Percentiles rank a stretch among this genome's conserved stretches.
Evolutionary conservation across 2,888 invertebrate species (phyloP).

Genomic region (Agrochola lychnidis): DNA sequence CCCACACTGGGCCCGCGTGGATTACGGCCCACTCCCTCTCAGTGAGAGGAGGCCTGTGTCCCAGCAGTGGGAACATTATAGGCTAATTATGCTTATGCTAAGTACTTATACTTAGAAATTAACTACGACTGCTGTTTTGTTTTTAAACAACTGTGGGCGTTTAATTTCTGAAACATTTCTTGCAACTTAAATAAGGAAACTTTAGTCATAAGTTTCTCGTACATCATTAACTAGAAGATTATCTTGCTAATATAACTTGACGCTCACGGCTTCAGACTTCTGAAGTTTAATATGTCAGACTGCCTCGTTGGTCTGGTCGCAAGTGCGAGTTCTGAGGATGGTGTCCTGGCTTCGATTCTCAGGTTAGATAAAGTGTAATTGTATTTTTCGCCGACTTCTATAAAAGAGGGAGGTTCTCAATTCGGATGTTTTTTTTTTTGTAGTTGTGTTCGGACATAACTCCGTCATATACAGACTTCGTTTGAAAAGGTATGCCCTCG

Average conservation of each 20-base stretch:
- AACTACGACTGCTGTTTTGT: neutral
- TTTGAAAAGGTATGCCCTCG: too few relatives aligned
- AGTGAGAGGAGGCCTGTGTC: too few relatives aligned
- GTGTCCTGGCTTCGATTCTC: rapidly evolving
- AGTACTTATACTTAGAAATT: neutral
- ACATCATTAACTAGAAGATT: conserved; percentile 30
- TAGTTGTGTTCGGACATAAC: too few relatives aligned
- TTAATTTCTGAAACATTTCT: conserved; percentile 34
- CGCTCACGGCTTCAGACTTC: conserved; percentile 15
- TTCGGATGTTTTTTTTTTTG: too few relatives aligned
- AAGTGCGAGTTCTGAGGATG: neutral
- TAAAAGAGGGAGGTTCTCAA: too few relatives aligned
- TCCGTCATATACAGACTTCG: too few relatives aligned
- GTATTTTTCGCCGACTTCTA: neutral
- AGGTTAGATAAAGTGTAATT: neutral
- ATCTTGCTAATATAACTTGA: conserved; percentile 33
- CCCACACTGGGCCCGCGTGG: too few relatives aligned
- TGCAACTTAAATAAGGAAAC: conserved; percentile 24
- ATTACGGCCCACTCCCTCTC: too few relatives aligned
- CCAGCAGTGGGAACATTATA: too few relatives aligned
- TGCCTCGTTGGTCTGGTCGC: neutral
- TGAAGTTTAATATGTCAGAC: conserved; percentile 22
- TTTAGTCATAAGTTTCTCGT: conserved; percentile 28
- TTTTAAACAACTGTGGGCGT: conserved; percentile 16
- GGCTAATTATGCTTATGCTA: too few relatives aligned